phyloP scores from a whole-genome alignment of 2,888 invertebrate species.

The Ganaspis brasiliensis region DNA sequence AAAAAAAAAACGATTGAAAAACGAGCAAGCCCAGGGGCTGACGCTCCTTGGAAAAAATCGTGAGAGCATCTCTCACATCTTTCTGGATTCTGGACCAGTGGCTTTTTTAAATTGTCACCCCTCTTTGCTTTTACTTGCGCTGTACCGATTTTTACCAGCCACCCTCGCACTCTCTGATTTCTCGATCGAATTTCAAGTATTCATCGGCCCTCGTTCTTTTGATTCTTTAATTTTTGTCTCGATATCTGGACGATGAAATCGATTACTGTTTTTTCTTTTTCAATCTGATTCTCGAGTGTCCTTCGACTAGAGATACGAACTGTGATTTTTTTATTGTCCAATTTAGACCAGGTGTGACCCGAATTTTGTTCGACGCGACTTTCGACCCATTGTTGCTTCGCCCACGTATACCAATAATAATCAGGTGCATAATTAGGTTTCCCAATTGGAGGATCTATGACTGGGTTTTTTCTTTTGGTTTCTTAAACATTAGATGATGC shows the following conservation, averaged over 20 bases:
- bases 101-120: constrained; percentile 49
- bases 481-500: too few species aligned
- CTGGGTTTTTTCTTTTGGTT: too few species aligned
- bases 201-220: constrained; percentile 67
- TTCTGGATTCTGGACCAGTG: constrained; percentile 47
- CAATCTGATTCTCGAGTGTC: constrained; percentile 59
- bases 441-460: neutral
- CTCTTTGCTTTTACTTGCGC: constrained; percentile 55
- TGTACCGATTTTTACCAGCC: constrained; percentile 28
- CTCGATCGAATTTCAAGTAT: constrained; percentile 79
- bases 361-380: constrained; percentile 51
- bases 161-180: constrained; percentile 61
- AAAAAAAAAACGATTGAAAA: constrained; percentile 79
- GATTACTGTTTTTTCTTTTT: constrained; percentile 56
- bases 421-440: constrained; percentile 13
- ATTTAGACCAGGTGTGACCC: constrained; percentile 65
- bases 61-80: constrained; percentile 65
- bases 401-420: neutral
- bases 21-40: constrained; percentile 67
- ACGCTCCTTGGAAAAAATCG: constrained; percentile 65
- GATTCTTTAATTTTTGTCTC: constrained; percentile 63
- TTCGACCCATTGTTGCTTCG: constrained; percentile 8
- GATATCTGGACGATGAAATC: constrained; percentile 51
- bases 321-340: constrained; percentile 53
- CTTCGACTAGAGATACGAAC: constrained; percentile 25